Conservation (phyloP, 2,113 vertebrate species). For the Athene cunicularia region DNA sequence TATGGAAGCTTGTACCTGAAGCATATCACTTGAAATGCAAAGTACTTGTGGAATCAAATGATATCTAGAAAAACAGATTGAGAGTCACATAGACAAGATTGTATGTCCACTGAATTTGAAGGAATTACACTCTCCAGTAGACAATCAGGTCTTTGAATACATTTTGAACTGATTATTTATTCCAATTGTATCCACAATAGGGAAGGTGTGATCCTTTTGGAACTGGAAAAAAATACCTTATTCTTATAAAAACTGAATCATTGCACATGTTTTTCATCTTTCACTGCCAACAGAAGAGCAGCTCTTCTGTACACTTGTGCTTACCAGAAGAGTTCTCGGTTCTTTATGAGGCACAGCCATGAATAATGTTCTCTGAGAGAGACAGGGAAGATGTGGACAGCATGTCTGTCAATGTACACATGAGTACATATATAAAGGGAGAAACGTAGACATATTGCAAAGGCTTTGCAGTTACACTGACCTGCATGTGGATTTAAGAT, state of each 20-base stretch:
- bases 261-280: not conserved
- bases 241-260: not conserved
- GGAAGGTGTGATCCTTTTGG: not conserved
- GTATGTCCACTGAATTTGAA: not conserved
- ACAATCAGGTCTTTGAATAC: not conserved
- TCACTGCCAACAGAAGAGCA: not conserved
- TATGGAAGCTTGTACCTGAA: not conserved
- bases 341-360: not conserved
- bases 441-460: not conserved
- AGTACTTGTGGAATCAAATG: not conserved
- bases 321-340: not conserved
- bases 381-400: not conserved
- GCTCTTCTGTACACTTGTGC: not conserved
- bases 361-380: not conserved
- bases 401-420: not conserved
- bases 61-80: not conserved
- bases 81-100: not conserved
- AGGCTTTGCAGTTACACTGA: not conserved
- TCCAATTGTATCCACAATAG: constrained; percentile 16
- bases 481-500: not conserved
- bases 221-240: not conserved
- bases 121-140: not conserved
- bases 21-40: not conserved
- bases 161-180: not conserved
- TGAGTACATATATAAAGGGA: not conserved